A percentile compares a stretch with the other conserved stretches of the same genome.
phyloP scores from a whole-genome alignment of 2,797 vertebrate genomes.

The Chelidonichthys spinosus region DNA sequence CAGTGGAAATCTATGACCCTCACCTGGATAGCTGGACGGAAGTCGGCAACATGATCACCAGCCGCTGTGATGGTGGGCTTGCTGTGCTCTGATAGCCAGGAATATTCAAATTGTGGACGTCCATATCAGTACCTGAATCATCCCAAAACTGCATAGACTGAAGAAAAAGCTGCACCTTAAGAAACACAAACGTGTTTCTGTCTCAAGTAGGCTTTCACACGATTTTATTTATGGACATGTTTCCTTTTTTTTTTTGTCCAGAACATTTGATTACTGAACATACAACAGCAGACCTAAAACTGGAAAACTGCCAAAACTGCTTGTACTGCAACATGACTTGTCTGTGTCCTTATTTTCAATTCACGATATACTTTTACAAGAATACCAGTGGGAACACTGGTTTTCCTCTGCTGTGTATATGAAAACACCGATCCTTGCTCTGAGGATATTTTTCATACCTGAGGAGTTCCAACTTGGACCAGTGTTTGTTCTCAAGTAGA shows the following conservation, averaged over 20 bases:
- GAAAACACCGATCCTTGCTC: conserved; percentile 6
- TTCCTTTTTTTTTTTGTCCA: conserved; percentile 17
- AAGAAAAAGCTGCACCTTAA: conserved; percentile 55
- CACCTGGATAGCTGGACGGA: conserved; percentile 96
- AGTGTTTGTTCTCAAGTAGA: conserved; percentile 11
- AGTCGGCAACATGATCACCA: conserved; percentile 98
- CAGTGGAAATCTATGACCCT: conserved; percentile 97
- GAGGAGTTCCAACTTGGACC: conserved; percentile 33
- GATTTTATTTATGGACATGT: conserved; percentile 45
- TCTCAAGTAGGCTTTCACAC: conserved; percentile 21
- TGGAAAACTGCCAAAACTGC: conserved; percentile 39
- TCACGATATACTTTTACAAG: conserved; percentile 14
- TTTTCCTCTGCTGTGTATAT: conserved; percentile 16
- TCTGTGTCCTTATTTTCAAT: conserved; percentile 12
- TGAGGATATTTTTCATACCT: conserved; percentile 33
- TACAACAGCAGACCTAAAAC: conserved; percentile 24
- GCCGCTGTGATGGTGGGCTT: conserved; percentile 96
- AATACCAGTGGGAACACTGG: not conserved
- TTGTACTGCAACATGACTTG: conserved; percentile 20
- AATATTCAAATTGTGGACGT: not conserved
- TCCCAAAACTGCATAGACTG: conserved; percentile 16
- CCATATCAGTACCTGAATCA: conserved; percentile 23
- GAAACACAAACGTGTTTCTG: conserved; percentile 36
- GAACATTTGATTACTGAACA: conserved; percentile 16
- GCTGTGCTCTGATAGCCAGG: conserved; percentile 90